These are phyloP conservation scores for Brachionus asplanchnoidis DNA, from an alignment of 1,140 invertebrate species.

Conservation along the genomic window DNA sequence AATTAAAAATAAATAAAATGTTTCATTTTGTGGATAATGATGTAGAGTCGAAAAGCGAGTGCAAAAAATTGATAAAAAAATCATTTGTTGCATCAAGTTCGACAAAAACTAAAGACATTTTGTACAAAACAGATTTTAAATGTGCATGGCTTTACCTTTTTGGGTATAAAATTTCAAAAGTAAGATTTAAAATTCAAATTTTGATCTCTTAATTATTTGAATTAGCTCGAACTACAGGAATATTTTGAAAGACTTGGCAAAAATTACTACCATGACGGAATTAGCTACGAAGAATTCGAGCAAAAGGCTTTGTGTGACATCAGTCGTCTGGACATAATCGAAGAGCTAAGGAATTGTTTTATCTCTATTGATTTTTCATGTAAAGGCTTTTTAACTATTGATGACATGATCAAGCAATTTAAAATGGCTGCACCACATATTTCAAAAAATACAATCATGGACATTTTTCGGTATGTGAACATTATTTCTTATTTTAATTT, in stretches of 20 bases:
- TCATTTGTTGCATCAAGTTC: not conserved
- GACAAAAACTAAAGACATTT: constrained; percentile 8
- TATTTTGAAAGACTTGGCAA: constrained; percentile 24
- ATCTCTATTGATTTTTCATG: constrained; percentile 46
- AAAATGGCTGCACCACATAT: constrained; percentile 50
- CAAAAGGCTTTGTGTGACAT: not conserved
- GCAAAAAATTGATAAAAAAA: constrained; percentile 24
- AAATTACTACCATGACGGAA: constrained; percentile 9
- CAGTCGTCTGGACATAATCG: not conserved
- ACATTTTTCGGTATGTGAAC: constrained; percentile 50
- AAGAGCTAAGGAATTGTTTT: constrained; percentile 20
- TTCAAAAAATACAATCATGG: constrained; percentile 46
- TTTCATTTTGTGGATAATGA: constrained; percentile 16
- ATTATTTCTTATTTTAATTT: constrained; percentile 41
- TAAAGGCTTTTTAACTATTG: constrained; percentile 52
- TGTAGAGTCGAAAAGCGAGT: not conserved
- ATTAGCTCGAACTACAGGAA: constrained; percentile 7
- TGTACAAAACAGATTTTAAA: constrained; percentile 36
- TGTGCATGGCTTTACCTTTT: constrained; percentile 38
- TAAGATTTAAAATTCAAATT: not conserved
- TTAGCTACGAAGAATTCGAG: constrained; percentile 22
- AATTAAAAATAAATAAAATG: not conserved
- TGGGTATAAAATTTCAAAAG: constrained; percentile 39
- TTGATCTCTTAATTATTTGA: not conserved
- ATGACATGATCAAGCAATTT: constrained; percentile 52